Evolutionary conservation across 2,113 vertebrate species (phyloP).

Genomic region (Mandrillus leucophaeus): DNA sequence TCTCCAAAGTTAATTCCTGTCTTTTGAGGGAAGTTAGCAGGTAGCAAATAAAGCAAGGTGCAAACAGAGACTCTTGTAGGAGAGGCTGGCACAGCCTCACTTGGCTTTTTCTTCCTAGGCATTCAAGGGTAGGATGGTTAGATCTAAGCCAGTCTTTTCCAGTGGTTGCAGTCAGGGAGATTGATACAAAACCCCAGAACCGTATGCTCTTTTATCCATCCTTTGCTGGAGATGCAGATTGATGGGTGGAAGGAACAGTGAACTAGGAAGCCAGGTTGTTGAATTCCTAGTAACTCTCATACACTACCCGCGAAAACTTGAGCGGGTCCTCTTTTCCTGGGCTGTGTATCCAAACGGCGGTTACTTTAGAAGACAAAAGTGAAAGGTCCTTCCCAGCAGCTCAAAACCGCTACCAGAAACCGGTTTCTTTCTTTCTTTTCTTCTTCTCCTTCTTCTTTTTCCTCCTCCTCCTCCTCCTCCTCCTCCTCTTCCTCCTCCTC

Average conservation of each 20-base stretch:
- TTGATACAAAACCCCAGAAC: neutral
- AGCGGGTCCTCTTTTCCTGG: neutral
- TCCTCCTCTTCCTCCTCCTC: too few species aligned
- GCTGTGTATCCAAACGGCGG: neutral
- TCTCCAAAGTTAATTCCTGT: constrained; percentile 21
- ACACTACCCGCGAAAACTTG: neutral
- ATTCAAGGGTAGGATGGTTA: neutral
- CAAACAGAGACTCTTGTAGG: neutral
- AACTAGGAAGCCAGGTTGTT: neutral
- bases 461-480: too few species aligned
- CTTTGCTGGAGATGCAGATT: neutral
- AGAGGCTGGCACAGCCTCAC: neutral
- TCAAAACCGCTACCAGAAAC: neutral
- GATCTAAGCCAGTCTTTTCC: neutral
- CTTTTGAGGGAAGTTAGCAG: neutral
- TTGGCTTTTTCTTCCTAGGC: neutral
- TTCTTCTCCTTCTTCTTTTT: too few species aligned
- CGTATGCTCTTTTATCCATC: neutral
- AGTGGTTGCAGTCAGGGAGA: neutral
- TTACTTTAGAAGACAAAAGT: neutral
- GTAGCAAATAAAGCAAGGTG: neutral
- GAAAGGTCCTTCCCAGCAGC: neutral
- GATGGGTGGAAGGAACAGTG: neutral
- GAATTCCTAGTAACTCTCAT: neutral
- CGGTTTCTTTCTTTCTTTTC: neutral